Percentiles rank a stretch among this genome's conserved stretches.
Conservation (phyloP, 2,797 vertebrate genomes). For the Varecia variegata region DNA sequence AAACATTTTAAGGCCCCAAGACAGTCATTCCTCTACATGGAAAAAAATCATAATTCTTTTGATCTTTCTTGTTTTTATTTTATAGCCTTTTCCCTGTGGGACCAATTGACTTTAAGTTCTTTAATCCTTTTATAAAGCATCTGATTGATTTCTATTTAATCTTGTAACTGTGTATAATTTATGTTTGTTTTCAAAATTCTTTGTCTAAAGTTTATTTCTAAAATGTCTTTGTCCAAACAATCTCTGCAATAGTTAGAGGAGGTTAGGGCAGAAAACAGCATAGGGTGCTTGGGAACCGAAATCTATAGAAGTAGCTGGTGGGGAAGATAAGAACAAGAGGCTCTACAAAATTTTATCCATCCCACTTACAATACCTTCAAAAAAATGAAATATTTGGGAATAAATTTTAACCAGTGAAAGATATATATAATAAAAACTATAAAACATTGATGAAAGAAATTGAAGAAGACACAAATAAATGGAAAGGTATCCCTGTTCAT, state of each 20-base stretch:
- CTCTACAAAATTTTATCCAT: background rate
- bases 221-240: conserved; percentile 12
- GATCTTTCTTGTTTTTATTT: conserved; percentile 18
- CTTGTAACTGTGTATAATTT: background rate
- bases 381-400: background rate
- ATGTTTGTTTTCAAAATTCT: conserved; percentile 22
- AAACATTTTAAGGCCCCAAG: background rate
- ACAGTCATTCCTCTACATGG: background rate
- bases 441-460: background rate
- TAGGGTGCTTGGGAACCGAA: background rate
- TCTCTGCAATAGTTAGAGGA: background rate
- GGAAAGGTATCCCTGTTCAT: background rate
- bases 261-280: background rate
- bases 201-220: background rate
- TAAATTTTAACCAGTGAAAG: background rate
- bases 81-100: conserved; percentile 1
- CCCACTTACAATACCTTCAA: background rate
- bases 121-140: conserved; percentile 28
- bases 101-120: background rate
- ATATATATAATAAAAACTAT: background rate
- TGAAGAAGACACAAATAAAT: background rate
- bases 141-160: conserved; percentile 12
- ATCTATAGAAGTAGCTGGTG: background rate
- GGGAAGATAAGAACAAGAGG: background rate
- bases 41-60: background rate